Evolutionary conservation across 2,888 invertebrate species (phyloP), one percentile per base, ranked within the genome.

Genomic region (Agriopis leucophaearia): DNA sequence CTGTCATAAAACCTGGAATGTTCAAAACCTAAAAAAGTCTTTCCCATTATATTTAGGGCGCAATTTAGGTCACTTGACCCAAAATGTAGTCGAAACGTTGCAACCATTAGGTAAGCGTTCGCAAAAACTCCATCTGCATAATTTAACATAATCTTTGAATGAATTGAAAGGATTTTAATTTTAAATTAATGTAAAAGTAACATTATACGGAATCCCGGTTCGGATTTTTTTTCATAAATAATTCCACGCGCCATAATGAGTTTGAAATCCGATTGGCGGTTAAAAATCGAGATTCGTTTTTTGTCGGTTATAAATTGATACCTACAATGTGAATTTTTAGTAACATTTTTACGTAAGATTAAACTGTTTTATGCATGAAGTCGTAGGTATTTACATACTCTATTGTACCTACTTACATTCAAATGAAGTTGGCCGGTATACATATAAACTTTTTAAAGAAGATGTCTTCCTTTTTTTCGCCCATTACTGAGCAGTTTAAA

Each of bases 141-240:
- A 85, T 79, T 91, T 90, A 86, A 79, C 91, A 91, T 91, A 89
- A 87, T 88, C 88, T 91, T 85, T 86, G 86, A 88, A 88, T 89
- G 81, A 88, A 89, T 88, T 88, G 85, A 85, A 85, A 79, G 78
- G 83, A 90, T 91, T 91, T 91, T 88, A 89, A 91, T 88, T 90
- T 91, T 83, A 91, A 91, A 91, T 90, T 84, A 79, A 78, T 78
- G 74, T 79, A 80, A 85, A 86, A 82, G 83, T 77, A 77, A 81
- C 80, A 79, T 84, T 83, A 83, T 82, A 81, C 75, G 78, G 81
- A 64, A 73, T 73, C 59, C 64, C 61, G 55, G 47, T 50, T 57
- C 55, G 65, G 61, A 69, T 75, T 81, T 78, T 81, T 78, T 77
- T 75, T 74, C 77, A 77, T 73, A 65, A 69, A 73, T 75, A 78